Evolutionary conservation across 2,113 vertebrate species (phyloP).

Genomic region (Melanerpes aurifrons): DNA sequence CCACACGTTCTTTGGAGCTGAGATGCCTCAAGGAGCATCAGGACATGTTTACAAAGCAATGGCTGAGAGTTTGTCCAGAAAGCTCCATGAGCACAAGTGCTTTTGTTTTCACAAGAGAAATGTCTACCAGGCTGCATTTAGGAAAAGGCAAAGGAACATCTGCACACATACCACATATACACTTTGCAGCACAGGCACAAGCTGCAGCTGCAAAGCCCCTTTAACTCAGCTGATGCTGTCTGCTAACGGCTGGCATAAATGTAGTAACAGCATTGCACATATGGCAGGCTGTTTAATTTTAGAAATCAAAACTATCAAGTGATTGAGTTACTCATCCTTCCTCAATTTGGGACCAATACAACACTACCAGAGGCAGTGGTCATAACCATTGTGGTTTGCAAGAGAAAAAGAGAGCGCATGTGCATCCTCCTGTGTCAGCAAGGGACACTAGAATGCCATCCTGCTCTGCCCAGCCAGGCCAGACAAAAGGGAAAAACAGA

Average conservation of each 20-base stretch:
- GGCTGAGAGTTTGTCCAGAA: neutral
- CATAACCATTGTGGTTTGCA: conserved; percentile 53
- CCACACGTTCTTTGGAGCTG: neutral
- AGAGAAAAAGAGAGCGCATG: neutral
- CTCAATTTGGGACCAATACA: conserved; percentile 65
- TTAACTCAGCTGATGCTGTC: neutral
- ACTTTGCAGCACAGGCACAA: neutral
- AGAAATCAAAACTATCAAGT: conserved; percentile 69
- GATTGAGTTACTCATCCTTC: conserved; percentile 68
- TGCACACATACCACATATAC: neutral
- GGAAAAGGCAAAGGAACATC: neutral
- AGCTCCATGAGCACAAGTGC: neutral
- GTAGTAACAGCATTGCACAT: conserved; percentile 53
- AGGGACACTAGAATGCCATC: neutral
- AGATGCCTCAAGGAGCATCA: neutral
- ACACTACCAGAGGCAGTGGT: conserved; percentile 57
- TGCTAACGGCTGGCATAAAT: conserved; percentile 56
- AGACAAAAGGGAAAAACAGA: neutral
- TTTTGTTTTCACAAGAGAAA: neutral
- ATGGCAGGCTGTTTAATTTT: conserved; percentile 73
- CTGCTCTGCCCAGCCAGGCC: neutral
- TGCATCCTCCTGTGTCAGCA: accelerated
- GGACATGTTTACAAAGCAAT: neutral
- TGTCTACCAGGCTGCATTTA: neutral
- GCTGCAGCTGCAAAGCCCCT: neutral